Base-by-base conservation (phyloP, 1,140 invertebrate species). In the Dinoponera quadriceps region DNA sequence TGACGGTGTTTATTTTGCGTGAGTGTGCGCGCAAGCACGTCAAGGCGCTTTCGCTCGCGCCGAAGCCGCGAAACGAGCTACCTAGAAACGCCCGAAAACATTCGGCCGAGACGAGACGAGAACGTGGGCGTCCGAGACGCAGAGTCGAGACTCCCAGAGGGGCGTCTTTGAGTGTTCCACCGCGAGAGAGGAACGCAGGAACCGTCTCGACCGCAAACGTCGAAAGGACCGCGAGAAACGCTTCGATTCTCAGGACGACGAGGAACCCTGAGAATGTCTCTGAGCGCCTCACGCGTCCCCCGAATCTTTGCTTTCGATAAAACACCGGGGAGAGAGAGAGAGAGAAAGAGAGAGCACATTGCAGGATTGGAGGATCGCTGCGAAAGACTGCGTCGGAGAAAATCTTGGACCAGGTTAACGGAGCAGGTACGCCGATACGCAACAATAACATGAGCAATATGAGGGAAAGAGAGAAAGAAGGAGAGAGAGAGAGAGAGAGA, bases 381-480 rank as follows among this genome's bases (percentile, higher is more conserved):
- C 16, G 55, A 25, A 16, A 59, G 55, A n/a, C 16, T n/a, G 25
- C 16, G 55, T 11, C 5, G 55, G 55, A 59, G 55, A 59, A 59
- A 59, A 25, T 20, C 13, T 55, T 72, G 55, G 69, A 74, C 68
- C 69, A 20, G 55, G 55, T 82, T 74, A 82, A 73, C 65, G 51
- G 68, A 82, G 72, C 82, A 83, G 73, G 75, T 84, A 80, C 62
- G 51, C 81, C 71, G 25, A 63, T 74, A 77, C 62, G 27, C 60
- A 75, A 57, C 51, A 44, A 14, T 57, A 72, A 71, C 29, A 72
- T 49, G 83, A 84, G 9, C 51, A 84, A 55, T 27, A 59, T n/a
- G 48, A 78, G 55, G 51, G 75, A 29, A 29, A 57, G 29, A 73
- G 54, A 33, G 51, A 59, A 44, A 44, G 38, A 44, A 9, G 11